Evolutionary conservation across 2,888 invertebrate species (phyloP).

Genomic region (Diachrysia chrysitis): DNA sequence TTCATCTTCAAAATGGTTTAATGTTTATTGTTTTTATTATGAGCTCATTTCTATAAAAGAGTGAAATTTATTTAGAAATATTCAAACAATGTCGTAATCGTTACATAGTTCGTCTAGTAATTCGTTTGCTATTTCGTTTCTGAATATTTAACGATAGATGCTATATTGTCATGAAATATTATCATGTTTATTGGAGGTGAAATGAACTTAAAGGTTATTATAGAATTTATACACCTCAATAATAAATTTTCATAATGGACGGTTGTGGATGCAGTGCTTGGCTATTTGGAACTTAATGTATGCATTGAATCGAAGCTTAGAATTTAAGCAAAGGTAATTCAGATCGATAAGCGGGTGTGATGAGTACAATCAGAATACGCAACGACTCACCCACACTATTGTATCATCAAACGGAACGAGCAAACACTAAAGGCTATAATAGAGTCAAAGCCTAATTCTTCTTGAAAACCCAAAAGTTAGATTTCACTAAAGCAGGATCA

Average conservation of each 20-base stretch:
- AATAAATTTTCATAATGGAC: conserved; percentile 13
- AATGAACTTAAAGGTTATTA: neutral
- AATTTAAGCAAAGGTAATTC: conserved; percentile 41
- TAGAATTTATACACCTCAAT: conserved; percentile 5
- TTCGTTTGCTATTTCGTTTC: neutral
- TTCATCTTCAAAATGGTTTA: conserved; percentile 15
- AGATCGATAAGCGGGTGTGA: conserved; percentile 6
- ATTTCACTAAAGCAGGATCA: conserved; percentile 26
- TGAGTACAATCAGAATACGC: conserved; percentile 51
- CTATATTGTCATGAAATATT: neutral
- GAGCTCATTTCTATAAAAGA: conserved; percentile 15
- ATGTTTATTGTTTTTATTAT: conserved; percentile 19
- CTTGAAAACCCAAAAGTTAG: conserved; percentile 38
- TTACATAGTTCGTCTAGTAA: neutral
- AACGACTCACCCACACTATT: conserved; percentile 39
- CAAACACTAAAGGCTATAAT: conserved; percentile 37
- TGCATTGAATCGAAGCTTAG: conserved; percentile 37
- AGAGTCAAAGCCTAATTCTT: conserved; percentile 45
- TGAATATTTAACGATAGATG: neutral
- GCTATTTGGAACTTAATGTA: conserved; percentile 16
- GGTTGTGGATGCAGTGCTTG: neutral
- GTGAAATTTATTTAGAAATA: conserved; percentile 27
- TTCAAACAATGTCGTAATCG: conserved; percentile 23
- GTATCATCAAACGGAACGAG: conserved; percentile 28
- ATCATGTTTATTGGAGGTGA: neutral